Percentiles rank a stretch among this genome's conserved stretches.
Conservation (phyloP, 2,797 vertebrate species). For the Eospalax fontanierii region DNA sequence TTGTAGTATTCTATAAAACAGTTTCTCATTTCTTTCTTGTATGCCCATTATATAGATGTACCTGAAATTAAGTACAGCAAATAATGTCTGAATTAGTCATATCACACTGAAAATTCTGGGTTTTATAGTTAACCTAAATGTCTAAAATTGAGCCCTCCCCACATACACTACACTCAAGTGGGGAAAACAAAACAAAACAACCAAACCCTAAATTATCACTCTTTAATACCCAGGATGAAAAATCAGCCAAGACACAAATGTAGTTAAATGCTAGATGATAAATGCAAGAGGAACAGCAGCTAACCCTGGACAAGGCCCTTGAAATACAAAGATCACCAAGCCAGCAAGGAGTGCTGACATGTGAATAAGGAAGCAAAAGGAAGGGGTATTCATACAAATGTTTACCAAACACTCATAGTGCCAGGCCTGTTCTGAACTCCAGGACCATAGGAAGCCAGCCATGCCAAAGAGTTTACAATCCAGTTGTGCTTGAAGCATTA, state of each 20-base stretch:
- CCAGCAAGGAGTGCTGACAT: neutral
- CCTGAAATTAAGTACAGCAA: slow-evolving; percentile 87
- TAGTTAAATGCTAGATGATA: neutral
- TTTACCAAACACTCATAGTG: neutral
- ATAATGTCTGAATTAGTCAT: neutral
- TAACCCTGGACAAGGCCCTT: neutral
- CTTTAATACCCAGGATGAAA: slow-evolving; percentile 10
- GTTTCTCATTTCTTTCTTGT: slow-evolving; percentile 97
- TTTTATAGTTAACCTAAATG: slow-evolving; percentile 48
- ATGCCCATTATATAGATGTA: slow-evolving; percentile 99
- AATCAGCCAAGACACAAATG: slow-evolving; percentile 9
- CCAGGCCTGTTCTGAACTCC: neutral
- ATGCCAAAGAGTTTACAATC: neutral
- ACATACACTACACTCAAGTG: neutral
- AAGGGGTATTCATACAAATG: slow-evolving; percentile 11
- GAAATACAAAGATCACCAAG: neutral
- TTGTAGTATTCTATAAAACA: slow-evolving; percentile 97
- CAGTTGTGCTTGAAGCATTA: neutral
- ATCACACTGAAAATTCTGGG: slow-evolving; percentile 21
- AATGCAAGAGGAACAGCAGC: neutral
- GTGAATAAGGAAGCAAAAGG: slow-evolving; percentile 24
- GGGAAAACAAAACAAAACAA: neutral
- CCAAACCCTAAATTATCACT: slow-evolving; percentile 44
- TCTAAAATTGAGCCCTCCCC: neutral
- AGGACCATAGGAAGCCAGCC: neutral